Percentiles rank a stretch among this genome's conserved stretches.
phyloP scores from a whole-genome alignment of 2,113 vertebrate genomes.

The Siniperca knerii region DNA sequence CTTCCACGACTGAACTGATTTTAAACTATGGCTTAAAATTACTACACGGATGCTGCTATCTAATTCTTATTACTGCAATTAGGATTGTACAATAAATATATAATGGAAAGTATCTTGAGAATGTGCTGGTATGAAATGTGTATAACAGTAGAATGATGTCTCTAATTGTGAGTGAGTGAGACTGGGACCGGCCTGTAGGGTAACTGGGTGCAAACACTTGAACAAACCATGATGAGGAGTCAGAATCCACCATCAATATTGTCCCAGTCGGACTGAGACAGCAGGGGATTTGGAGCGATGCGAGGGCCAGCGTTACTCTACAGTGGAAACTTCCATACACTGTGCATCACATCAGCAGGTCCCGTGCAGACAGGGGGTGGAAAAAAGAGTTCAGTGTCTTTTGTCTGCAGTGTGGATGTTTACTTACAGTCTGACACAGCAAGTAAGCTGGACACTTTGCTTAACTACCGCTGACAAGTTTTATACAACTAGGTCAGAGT shows the following conservation, averaged over 20 bases:
- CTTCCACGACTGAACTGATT: not conserved
- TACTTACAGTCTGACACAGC: conserved; percentile 15
- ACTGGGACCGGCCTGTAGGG: not conserved
- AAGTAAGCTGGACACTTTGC: not conserved
- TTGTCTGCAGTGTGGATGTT: conserved; percentile 18
- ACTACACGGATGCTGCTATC: not conserved
- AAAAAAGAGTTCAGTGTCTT: conserved; percentile 11
- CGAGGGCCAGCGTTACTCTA: not conserved
- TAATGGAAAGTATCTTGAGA: not conserved
- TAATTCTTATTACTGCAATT: conserved; percentile 3
- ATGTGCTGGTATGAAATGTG: not conserved
- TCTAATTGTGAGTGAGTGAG: not conserved
- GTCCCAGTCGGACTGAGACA: conserved; percentile 50
- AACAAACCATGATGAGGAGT: conserved; percentile 51
- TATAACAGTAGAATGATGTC: not conserved
- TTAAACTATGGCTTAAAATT: not conserved
- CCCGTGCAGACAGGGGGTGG: conserved; percentile 10
- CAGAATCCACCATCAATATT: conserved; percentile 55
- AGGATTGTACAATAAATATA: not conserved
- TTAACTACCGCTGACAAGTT: not conserved
- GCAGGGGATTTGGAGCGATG: conserved; percentile 6
- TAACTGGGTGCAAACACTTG: conserved; percentile 44
- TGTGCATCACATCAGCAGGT: conserved; percentile 3
- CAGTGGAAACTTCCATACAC: conserved; percentile 55
- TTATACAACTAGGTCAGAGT: not conserved